Base-by-base conservation (phyloP, 2,888 invertebrate genomes). In the Campaea margaritaria region DNA sequence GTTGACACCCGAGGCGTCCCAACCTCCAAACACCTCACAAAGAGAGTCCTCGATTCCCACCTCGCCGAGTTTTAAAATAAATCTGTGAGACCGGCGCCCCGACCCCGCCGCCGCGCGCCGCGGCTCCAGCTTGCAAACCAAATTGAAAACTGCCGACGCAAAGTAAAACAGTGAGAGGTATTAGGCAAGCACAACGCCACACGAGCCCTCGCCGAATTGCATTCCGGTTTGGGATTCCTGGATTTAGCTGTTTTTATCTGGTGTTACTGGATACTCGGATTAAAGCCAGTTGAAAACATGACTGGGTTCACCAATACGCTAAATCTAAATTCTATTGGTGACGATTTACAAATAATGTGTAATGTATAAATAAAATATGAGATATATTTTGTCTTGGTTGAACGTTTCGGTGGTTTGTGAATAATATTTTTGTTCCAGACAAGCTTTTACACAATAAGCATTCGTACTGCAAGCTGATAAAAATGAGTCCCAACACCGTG, bases 121-220 rank as follows among this genome's bases (percentile, higher is more conserved):
- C 47, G 57, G 36, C 42, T 42, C 41, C 59, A 55, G 60, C 42
- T 61, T 58, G 63, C 65, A 62, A 66, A 68, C 63, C 61, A 65
- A 64, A 64, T 68, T 68, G 57, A 62, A 68, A 66, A 59, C 59
- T 59, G 62, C 49, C 57, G 61, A 61, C 45, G 55, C 27, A 56
- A 60, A 52, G 57, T 64, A 50, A 58, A 68, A 58, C 36, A 54
- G 61, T 48, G 58, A 59, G 43, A 62, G 56, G 60, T 58, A 62
- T 54, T 49, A 58, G 52, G 57, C 39, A 59, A 54, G 48, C 48
- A 43, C 42, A 13, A 42, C 28, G 31, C 51, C 34, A 51, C 31
- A 13, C 47, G 27, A 55, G 47, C 47, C 28, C 8, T 34, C 44
- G 28, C n/a, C 11, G 43, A 42, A 42, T 52, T 42, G 36, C 36